A percentile compares a stretch with the other conserved stretches of the same genome.
These are phyloP conservation scores for Theonella swinhoei DNA, from an alignment of 37 sponge, comb jelly and placozoan genomes.

Conservation along the genomic window DNA sequence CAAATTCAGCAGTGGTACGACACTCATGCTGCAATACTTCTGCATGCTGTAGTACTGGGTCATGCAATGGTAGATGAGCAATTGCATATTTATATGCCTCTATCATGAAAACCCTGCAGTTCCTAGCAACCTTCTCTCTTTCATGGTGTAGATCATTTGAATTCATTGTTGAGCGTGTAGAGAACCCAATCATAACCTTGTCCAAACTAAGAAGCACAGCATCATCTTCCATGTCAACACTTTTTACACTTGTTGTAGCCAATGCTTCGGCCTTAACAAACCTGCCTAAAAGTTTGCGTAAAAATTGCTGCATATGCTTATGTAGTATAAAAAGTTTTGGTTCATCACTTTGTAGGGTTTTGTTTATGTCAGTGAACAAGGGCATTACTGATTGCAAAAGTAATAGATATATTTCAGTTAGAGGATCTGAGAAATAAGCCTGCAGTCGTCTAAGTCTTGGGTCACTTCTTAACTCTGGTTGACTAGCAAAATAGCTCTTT, in stretches of 20 bases:
- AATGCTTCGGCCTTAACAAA: background rate
- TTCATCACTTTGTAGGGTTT: conserved; percentile 27
- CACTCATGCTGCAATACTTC: background rate
- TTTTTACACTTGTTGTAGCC: background rate
- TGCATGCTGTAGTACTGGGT: conserved; percentile 18
- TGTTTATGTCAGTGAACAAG: conserved; percentile 25
- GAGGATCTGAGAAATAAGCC: conserved; percentile 10
- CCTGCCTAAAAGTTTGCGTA: conserved; percentile 16
- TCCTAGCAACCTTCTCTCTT: background rate
- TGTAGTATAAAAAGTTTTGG: conserved; percentile 6
- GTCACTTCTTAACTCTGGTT: background rate
- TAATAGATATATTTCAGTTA: conserved; percentile 22
- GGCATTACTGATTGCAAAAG: conserved; percentile 27
- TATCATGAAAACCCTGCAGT: background rate
- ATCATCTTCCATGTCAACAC: background rate
- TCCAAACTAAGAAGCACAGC: background rate
- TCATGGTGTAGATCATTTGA: background rate
- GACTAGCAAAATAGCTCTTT: conserved; percentile 21
- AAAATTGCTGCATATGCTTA: background rate
- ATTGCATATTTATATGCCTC: conserved; percentile 24
- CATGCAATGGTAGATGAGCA: conserved; percentile 14
- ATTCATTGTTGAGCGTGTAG: background rate
- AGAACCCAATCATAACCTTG: conserved; percentile 11
- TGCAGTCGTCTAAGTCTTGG: conserved; percentile 22
- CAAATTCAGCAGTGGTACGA: background rate